Evolutionary conservation across 1,140 invertebrate species (phyloP).

Genomic region (Ceratitis capitata): DNA sequence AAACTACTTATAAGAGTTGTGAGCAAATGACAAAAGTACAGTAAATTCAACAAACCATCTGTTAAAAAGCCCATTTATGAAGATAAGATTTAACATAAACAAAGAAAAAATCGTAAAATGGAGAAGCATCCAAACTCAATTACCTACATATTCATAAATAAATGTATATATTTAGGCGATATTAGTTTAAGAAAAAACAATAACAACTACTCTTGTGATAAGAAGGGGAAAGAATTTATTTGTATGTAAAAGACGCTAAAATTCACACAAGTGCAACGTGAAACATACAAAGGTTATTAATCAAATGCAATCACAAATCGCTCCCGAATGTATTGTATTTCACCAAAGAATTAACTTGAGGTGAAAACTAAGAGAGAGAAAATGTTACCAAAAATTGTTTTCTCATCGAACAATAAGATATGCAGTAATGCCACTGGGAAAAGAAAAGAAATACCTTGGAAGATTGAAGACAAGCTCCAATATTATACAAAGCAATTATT

Average conservation of each 20-base stretch:
- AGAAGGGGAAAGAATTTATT: conserved; percentile 50
- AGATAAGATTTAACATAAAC: background rate
- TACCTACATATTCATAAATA: conserved; percentile 30
- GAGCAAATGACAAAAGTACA: background rate
- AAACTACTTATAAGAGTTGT: background rate
- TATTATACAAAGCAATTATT: conserved; percentile 8
- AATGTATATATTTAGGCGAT: conserved; percentile 22
- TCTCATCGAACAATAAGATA: background rate
- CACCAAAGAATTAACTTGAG: background rate
- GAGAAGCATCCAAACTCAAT: conserved; percentile 32
- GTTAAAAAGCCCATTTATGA: background rate
- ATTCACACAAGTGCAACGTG: background rate
- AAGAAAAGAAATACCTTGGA: background rate
- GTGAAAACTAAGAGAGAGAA: background rate
- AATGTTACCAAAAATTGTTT: background rate
- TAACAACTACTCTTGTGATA: conserved; percentile 29
- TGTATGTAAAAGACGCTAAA: background rate
- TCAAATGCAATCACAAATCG: background rate
- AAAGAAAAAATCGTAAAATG: background rate
- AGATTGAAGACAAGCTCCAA: conserved; percentile 8
- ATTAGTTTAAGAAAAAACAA: conserved; percentile 35
- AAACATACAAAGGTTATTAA: conserved; percentile 5
- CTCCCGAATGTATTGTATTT: conserved; percentile 44
- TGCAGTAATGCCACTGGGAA: background rate
- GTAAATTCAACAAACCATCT: background rate